Base-by-base conservation (phyloP, 2,113 vertebrate genomes). In the Dromiciops gliroides region DNA sequence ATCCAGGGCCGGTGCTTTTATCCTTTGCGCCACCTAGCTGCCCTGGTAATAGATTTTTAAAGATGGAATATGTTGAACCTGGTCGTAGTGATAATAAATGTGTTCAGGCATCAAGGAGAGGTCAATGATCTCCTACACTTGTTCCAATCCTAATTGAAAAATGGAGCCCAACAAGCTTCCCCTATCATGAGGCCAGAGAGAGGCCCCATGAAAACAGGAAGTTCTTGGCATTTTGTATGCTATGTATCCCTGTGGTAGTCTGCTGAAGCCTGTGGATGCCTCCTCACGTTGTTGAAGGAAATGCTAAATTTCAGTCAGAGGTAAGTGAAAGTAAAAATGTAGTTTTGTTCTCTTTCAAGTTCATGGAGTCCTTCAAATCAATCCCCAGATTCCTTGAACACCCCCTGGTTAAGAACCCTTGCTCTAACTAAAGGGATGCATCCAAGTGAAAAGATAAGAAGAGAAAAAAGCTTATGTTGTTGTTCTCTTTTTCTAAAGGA, bases 41-140 rank as follows among this genome's bases (percentile, higher is more conserved):
- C n/a, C n/a, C n/a, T n/a, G 99, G 99, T 99, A 98, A 97, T 2
- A 48, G n/a, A 37, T 92, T 95, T 89, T 19, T 48, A 49, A 16
- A 89, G 14, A 48, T 0, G 49, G 89, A 44, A n/a, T 92, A 95
- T 93, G 37, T 47, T 0, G 0, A 3, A 60, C 23, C n/a, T 96
- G 19, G 3, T 24, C 91, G 22, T 53, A 31, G 5, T 19, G 16
- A 50, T 92, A 92, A 90, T 90, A 83, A 90, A 67, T 83, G 16
- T 26, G 23, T 51, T 26, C 31, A 49, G 6, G 0, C 50, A 11
- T 90, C 49, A 88, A 91, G 26, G 93, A 53, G 25, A 23, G 26
- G 19, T 88, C 7, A 4, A 28, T 94, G 75, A 90, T 31, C 25
- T 50, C 24, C n/a, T 51, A 51, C 48, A 25, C 28, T 53, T 51